Evolutionary conservation across 2,888 invertebrate species (phyloP).

Genomic region (Andricus curvator): DNA sequence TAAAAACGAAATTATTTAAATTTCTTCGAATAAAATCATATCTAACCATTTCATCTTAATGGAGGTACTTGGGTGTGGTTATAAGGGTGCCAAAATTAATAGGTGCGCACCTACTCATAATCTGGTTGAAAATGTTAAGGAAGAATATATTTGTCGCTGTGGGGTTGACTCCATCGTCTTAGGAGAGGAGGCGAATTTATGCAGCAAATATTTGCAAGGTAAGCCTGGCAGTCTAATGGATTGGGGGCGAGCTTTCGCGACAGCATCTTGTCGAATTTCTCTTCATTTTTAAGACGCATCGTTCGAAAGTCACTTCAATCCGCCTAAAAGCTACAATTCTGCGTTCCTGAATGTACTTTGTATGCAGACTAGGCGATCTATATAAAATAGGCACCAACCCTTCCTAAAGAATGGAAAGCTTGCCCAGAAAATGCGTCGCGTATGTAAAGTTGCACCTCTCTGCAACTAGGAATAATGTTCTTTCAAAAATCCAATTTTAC

Average conservation of each 20-base stretch:
- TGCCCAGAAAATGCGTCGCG: conserved; percentile 4
- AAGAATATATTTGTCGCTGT: conserved; percentile 15
- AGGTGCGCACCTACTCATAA: neutral
- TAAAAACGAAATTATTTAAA: too few relatives aligned
- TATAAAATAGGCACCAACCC: conserved; percentile 35
- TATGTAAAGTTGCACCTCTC: conserved; percentile 22
- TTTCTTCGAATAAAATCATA: too few relatives aligned
- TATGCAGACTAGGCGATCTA: conserved; percentile 37
- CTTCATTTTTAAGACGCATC: conserved; percentile 50
- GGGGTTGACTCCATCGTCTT: conserved; percentile 43
- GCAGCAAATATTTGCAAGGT: conserved; percentile 52
- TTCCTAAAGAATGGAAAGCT: conserved; percentile 17
- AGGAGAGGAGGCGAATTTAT: conserved; percentile 45
- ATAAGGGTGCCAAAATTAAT: conserved; percentile 3
- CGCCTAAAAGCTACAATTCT: conserved; percentile 54
- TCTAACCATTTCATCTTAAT: neutral
- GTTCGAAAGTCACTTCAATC: conserved; percentile 50
- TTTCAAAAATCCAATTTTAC: conserved; percentile 9
- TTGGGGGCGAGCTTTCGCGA: conserved; percentile 48
- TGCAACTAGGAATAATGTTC: conserved; percentile 19
- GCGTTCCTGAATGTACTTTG: conserved; percentile 44
- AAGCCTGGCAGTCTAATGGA: conserved; percentile 51
- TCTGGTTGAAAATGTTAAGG: neutral
- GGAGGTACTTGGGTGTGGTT: neutral
- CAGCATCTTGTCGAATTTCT: conserved; percentile 51